These are phyloP conservation scores for Platyrinchus mystaceus DNA, from an alignment of 2,797 vertebrate genomes.

Conservation along the genomic window DNA sequence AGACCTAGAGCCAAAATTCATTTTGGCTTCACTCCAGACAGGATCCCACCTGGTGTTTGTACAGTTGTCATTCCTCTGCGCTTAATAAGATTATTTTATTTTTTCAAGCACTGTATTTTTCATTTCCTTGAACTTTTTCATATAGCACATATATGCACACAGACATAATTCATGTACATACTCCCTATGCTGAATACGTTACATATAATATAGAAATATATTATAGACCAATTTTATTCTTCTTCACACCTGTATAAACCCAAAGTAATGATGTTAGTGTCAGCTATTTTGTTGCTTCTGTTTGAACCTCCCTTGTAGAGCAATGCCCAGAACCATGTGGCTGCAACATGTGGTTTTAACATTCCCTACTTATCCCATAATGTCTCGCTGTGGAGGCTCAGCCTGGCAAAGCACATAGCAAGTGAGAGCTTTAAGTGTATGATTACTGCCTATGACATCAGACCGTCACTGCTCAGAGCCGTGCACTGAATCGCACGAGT, in stretches of 20 bases:
- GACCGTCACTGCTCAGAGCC: background rate
- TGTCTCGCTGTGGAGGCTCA: background rate
- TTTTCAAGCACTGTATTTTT: background rate
- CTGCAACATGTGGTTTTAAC: constrained; percentile 13
- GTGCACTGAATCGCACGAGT: background rate
- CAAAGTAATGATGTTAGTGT: background rate
- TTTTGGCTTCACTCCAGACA: background rate
- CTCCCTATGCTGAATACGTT: background rate
- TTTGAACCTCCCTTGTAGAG: background rate
- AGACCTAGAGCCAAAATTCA: background rate
- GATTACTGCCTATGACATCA: constrained; percentile 39
- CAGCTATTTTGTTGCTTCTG: background rate
- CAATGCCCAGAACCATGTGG: background rate
- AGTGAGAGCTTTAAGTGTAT: background rate
- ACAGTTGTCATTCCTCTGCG: background rate
- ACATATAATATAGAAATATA: background rate
- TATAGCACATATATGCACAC: background rate
- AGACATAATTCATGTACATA: background rate
- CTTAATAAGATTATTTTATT: constrained; percentile 15
- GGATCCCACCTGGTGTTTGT: constrained; percentile 9
- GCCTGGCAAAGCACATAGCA: background rate
- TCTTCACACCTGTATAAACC: background rate
- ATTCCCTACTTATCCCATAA: constrained; percentile 23
- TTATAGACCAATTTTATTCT: background rate
- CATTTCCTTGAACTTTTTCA: constrained; percentile 14